Percentiles rank a stretch among this genome's conserved stretches.
Evolutionary conservation across 2,797 vertebrate genomes (phyloP).

Genomic region (Natrix natrix): DNA sequence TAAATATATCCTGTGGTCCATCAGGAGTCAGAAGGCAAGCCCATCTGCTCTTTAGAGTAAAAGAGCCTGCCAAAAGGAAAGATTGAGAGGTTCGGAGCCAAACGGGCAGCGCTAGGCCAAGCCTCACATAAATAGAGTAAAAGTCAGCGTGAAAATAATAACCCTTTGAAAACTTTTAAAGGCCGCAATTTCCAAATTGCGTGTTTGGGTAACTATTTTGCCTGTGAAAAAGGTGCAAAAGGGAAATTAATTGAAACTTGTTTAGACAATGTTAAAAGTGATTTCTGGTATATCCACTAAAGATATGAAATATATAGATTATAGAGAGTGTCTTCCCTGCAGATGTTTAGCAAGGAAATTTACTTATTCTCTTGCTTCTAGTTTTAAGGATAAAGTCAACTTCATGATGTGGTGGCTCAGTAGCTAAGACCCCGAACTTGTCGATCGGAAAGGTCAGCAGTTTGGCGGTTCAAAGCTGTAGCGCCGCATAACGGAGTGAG

Average conservation of each 20-base stretch:
- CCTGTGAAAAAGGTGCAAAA: neutral
- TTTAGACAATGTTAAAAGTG: neutral
- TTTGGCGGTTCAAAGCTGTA: too few species aligned
- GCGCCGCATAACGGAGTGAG: too few species aligned
- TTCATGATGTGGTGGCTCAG: neutral
- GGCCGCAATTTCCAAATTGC: neutral
- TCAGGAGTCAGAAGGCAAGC: neutral
- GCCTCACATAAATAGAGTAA: neutral
- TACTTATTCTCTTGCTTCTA: neutral
- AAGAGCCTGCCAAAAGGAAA: neutral
- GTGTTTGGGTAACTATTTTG: neutral
- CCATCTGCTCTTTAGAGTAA: neutral
- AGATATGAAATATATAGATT: neutral
- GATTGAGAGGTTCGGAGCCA: neutral
- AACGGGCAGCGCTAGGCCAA: neutral
- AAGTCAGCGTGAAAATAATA: neutral
- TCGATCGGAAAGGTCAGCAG: too few species aligned
- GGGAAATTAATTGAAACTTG: neutral
- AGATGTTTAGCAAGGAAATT: neutral
- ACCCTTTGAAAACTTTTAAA: neutral
- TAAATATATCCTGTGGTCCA: neutral
- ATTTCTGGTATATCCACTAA: neutral
- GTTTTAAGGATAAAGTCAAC: neutral
- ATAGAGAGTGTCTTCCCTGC: neutral
- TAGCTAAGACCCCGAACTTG: too few species aligned